Percentiles rank a stretch among this genome's conserved stretches.
Conservation (phyloP, 2,888 invertebrate species). For the Osmoderma eremita region DNA sequence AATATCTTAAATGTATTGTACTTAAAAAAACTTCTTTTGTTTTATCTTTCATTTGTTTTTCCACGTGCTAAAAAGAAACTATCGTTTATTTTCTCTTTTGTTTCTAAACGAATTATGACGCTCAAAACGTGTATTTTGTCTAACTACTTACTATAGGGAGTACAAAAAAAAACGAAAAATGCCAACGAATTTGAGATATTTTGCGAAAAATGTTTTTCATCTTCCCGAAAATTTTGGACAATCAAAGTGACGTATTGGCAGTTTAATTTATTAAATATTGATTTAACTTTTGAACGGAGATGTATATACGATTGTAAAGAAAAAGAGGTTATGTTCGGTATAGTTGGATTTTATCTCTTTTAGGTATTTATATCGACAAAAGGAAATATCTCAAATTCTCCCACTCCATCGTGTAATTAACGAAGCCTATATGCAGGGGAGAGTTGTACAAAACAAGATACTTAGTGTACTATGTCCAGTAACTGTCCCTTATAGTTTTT, state of each 20-base stretch:
- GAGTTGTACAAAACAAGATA: too few relatives aligned
- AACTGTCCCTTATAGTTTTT: too few relatives aligned
- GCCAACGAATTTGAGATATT: conserved; percentile 20
- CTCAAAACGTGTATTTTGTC: conserved; percentile 55
- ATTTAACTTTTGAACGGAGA: conserved; percentile 8
- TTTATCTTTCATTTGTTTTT: conserved; percentile 47
- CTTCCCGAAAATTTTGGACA: background rate
- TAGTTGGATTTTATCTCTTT: background rate
- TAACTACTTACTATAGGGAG: conserved; percentile 38
- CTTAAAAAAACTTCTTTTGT: background rate
- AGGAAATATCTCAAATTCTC: conserved; percentile 8
- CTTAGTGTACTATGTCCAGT: too few relatives aligned
- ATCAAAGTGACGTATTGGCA: background rate
- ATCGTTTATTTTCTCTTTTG: conserved; percentile 1
- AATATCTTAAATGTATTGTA: conserved; percentile 11
- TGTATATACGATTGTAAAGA: conserved; percentile 15
- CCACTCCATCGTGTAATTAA: background rate
- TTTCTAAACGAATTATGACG: conserved; percentile 52
- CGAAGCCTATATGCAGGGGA: too few relatives aligned
- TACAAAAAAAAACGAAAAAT: conserved; percentile 10
- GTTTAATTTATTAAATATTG: background rate
- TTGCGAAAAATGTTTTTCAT: background rate
- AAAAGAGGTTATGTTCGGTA: background rate
- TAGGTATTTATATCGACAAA: too few relatives aligned
- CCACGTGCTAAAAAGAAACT: too few relatives aligned